Evolutionary conservation across 1,140 invertebrate genomes (phyloP).

Genomic region (Drosophila varians): DNA sequence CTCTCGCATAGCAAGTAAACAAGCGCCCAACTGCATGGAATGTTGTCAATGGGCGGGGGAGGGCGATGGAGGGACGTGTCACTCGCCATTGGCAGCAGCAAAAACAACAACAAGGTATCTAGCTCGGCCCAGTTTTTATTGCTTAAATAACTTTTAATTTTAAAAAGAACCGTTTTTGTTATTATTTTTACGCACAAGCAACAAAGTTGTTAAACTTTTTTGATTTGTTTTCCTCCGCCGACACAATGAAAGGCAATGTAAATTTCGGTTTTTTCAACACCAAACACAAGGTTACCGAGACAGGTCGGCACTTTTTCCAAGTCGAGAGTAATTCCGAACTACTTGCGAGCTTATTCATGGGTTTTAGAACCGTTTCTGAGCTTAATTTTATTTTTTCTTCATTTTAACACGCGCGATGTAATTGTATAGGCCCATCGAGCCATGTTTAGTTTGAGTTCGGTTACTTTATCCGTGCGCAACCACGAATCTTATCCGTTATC

Average conservation of each 20-base stretch:
- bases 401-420: slow-evolving; percentile 72
- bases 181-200: slow-evolving; percentile 43
- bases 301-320: slow-evolving; percentile 11
- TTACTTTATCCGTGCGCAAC: no score
- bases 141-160: slow-evolving; percentile 14
- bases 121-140: slow-evolving; percentile 60
- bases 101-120: slow-evolving; percentile 36
- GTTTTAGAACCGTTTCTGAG: slow-evolving; percentile 48
- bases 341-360: slow-evolving; percentile 13
- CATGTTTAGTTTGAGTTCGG: no score
- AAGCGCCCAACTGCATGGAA: slow-evolving; percentile 63
- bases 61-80: slow-evolving; percentile 47
- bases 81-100: slow-evolving; percentile 31
- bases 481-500: background rate
- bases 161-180: slow-evolving; percentile 31
- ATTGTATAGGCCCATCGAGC: slow-evolving; percentile 55
- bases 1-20: slow-evolving; percentile 48
- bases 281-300: slow-evolving; percentile 17
- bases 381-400: slow-evolving; percentile 58
- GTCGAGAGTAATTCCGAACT: slow-evolving; percentile 5
- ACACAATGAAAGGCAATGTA: background rate
- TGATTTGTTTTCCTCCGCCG: slow-evolving; percentile 9
- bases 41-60: slow-evolving; percentile 29
- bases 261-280: background rate
- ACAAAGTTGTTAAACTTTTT: background rate